These are phyloP conservation scores for Drosophila paranaensis DNA, from an alignment of 2,888 invertebrate genomes.

Conservation along the genomic window DNA sequence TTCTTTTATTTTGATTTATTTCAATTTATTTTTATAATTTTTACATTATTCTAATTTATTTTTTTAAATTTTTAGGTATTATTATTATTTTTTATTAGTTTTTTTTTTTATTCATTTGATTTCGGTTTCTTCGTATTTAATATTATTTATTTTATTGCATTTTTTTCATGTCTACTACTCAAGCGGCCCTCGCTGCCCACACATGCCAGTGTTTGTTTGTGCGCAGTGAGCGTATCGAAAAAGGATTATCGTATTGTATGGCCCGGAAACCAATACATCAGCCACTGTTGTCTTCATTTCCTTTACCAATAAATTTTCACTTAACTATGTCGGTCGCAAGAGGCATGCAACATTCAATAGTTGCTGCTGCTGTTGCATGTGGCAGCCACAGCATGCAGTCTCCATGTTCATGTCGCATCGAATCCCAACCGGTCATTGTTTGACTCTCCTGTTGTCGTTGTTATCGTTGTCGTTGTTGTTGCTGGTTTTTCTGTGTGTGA, in stretches of 20 bases:
- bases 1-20: too few relatives aligned
- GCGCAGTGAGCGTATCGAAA: constrained; percentile 43
- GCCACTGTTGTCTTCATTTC: constrained; percentile 65
- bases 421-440: constrained; percentile 36
- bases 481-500: constrained; percentile 50
- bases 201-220: constrained; percentile 5
- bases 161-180: neutral
- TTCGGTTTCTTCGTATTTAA: too few relatives aligned
- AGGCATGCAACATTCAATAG: constrained; percentile 54
- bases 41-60: too few relatives aligned
- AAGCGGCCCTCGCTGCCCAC: constrained; percentile 19
- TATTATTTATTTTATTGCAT: neutral
- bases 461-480: constrained; percentile 4
- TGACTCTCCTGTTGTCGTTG: constrained; percentile 2
- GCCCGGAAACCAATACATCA: constrained; percentile 74
- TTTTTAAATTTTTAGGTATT: too few relatives aligned
- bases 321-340: constrained; percentile 69
- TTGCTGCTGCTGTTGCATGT: constrained; percentile 15
- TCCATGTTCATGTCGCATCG: constrained; percentile 18
- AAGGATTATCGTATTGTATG: constrained; percentile 72
- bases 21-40: too few relatives aligned
- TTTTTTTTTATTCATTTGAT: too few relatives aligned
- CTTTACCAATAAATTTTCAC: constrained; percentile 75
- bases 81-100: too few relatives aligned
- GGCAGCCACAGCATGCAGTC: constrained; percentile 11